Conservation (phyloP, 2,113 vertebrate species). For the Turnix velox region DNA sequence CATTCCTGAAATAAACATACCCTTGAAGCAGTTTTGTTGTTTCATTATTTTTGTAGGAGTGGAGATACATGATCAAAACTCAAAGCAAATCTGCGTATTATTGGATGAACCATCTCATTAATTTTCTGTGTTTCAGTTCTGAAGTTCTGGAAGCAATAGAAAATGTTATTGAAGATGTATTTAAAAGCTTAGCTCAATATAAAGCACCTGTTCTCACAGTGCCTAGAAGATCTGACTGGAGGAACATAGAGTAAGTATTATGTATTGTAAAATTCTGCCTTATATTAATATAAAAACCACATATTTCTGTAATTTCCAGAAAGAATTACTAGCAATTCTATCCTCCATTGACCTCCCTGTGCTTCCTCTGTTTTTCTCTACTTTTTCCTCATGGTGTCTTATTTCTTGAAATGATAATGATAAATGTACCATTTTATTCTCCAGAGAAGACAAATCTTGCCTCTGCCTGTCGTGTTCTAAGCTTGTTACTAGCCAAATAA, state of each 20-base stretch:
- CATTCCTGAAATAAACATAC: neutral
- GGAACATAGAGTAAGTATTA: slow-evolving; percentile 80
- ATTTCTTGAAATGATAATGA: neutral
- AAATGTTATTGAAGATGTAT: slow-evolving; percentile 76
- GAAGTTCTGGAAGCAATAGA: slow-evolving; percentile 85
- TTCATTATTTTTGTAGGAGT: neutral
- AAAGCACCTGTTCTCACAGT: slow-evolving; percentile 80
- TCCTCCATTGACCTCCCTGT: neutral
- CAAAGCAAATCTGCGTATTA: neutral
- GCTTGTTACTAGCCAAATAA: neutral
- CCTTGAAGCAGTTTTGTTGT: neutral
- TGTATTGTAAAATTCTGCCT: neutral
- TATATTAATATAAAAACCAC: neutral
- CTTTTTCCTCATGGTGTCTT: neutral
- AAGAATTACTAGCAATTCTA: neutral
- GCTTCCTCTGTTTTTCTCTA: neutral
- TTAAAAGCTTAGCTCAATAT: slow-evolving; percentile 76
- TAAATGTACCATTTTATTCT: neutral
- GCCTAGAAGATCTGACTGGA: slow-evolving; percentile 81
- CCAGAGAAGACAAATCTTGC: neutral
- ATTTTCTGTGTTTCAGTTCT: slow-evolving; percentile 72
- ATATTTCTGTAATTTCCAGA: neutral
- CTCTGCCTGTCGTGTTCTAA: neutral
- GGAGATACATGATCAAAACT: neutral
- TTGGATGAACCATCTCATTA: neutral